These are phyloP conservation scores for Xestia xanthographa DNA, from an alignment of 2,888 invertebrate genomes.

Conservation along the genomic window DNA sequence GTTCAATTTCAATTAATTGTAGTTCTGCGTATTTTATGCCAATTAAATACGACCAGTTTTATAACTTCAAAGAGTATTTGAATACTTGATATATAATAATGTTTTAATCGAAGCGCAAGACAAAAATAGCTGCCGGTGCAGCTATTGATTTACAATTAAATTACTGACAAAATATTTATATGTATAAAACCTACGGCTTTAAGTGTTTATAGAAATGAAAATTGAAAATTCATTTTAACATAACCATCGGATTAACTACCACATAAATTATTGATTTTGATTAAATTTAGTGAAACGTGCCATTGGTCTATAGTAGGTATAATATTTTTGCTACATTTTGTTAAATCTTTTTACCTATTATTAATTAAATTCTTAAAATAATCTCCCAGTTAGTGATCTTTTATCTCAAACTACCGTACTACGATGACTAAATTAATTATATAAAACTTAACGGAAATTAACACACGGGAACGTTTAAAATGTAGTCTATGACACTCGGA, in stretches of 20 bases:
- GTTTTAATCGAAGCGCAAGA: background rate
- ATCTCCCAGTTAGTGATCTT: background rate
- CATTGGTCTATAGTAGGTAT: background rate
- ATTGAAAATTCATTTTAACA: background rate
- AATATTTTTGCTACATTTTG: background rate
- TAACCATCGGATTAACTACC: background rate
- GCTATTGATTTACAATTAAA: background rate
- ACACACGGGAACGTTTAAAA: background rate
- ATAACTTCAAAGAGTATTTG: background rate
- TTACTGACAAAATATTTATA: background rate
- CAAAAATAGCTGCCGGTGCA: background rate
- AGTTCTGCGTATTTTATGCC: background rate
- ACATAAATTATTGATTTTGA: background rate
- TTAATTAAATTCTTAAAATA: background rate
- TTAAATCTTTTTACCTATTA: background rate
- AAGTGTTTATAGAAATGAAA: conserved; percentile 1
- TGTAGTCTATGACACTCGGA: background rate
- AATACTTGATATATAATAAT: background rate
- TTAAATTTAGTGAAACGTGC: background rate
- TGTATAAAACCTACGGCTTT: background rate
- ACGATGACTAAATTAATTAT: background rate
- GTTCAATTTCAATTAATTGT: background rate
- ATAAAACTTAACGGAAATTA: background rate
- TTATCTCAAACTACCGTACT: background rate
- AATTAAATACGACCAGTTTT: background rate